Evolutionary conservation across 2,113 vertebrate species (phyloP), one percentile per base, ranked within the genome.

Genomic region (Myocastor coypus): DNA sequence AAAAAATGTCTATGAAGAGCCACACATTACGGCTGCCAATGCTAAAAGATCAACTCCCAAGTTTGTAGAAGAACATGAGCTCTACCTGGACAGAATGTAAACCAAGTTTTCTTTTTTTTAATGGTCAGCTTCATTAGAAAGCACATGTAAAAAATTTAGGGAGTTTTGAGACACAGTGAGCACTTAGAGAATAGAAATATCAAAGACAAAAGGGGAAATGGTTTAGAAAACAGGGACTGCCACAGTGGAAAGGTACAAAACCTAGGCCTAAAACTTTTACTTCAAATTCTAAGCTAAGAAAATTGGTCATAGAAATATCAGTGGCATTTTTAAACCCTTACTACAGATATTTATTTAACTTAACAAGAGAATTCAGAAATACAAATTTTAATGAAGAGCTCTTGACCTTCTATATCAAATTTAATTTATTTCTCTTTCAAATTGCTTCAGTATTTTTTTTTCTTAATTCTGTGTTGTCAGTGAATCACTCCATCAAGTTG

Each of bases 341-440:
- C 90, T 81, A 93, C 22, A 96, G 84, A 68, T 94, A 90, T 84
- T 95, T 96, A 95, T 93, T 96, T 96, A 84, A 69, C 12, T 93
- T 87, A 96, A 92, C 94, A 50, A 96, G 61, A 96, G 26, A 92
- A 95, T 92, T 94, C 66, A 83, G 55, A 90, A 88, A 80, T 92
- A 92, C 78, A 94, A 91, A 97, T 94, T 97, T 97, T 95, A 92
- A 97, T 94, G 82, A 50, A 24, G 61, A 68, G 82, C 71, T 91
- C 91, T 91, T 95, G 82, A 94, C 78, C 81, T 96, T 96, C 90
- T 61, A 81, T 88, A 96, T 92, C 95, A 92, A 59, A 24, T 96
- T 97, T 96, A 97, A 97, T 80, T 95, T 96, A 82, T 92, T 96
- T 97, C 87, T 82, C 63, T 87, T 96, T 96, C 80, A 97, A 95